phyloP scores from a whole-genome alignment of 2,888 invertebrate species.

The Frankliniella intonsa region DNA sequence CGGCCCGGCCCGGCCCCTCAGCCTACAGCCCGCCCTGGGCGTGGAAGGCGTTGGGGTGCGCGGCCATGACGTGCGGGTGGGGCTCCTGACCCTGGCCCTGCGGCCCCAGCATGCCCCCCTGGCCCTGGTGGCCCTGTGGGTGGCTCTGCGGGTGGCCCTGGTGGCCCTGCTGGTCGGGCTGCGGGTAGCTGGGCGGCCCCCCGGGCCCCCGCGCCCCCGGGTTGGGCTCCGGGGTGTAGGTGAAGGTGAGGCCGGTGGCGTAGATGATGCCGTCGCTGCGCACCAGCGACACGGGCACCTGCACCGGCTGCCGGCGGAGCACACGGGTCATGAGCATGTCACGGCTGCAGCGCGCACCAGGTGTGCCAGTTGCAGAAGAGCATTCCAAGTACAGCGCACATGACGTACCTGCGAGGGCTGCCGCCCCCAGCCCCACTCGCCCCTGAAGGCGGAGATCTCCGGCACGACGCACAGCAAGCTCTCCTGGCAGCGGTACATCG shows the following conservation, averaged over 20 bases:
- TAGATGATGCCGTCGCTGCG: slow-evolving; percentile 98
- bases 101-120: slow-evolving; percentile 30
- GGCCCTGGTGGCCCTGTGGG: slow-evolving; percentile 81
- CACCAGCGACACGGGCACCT: slow-evolving; percentile 94
- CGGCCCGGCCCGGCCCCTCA: too few relatives aligned
- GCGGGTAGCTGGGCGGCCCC: too few relatives aligned
- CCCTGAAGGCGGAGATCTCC: slow-evolving; percentile 92
- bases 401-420: slow-evolving; percentile 52
- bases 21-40: not conserved
- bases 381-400: too few relatives aligned
- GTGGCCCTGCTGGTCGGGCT: not conserved
- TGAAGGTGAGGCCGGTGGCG: slow-evolving; percentile 95
- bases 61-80: not conserved
- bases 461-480: slow-evolving; percentile 96
- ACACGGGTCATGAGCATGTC: not conserved
- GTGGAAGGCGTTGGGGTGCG: slow-evolving; percentile 14
- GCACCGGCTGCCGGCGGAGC: slow-evolving; percentile 45
- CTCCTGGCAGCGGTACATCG: slow-evolving; percentile 92
- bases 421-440: slow-evolving; percentile 93
- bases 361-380: not conserved
- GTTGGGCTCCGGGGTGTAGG: slow-evolving; percentile 97
- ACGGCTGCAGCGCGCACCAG: not conserved
- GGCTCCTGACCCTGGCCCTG: not conserved
- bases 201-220: slow-evolving; percentile 62
- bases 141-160: slow-evolving; percentile 51